Conservation (phyloP, 2,888 invertebrate species). For the Cerceris rybyensis region DNA sequence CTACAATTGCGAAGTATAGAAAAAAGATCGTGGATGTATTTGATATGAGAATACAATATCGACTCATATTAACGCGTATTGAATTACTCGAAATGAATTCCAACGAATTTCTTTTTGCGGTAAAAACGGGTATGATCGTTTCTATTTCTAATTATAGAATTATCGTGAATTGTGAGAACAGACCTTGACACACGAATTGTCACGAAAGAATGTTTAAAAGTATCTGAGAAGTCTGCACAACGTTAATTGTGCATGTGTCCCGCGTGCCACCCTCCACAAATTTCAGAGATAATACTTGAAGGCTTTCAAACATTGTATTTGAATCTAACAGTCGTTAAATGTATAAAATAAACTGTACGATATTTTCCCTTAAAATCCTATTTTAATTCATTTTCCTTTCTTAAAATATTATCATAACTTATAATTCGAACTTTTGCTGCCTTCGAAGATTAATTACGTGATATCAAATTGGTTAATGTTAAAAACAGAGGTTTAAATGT, state of each 20-base stretch:
- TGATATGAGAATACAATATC: too few relatives aligned
- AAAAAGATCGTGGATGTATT: too few relatives aligned
- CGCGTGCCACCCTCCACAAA: constrained; percentile 21
- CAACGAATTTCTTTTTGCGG: neutral
- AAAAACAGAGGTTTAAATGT: too few relatives aligned
- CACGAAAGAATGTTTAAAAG: too few relatives aligned
- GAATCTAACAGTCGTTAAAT: constrained; percentile 49
- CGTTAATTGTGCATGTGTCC: constrained; percentile 22
- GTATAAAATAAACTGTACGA: constrained; percentile 64
- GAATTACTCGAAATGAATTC: too few relatives aligned
- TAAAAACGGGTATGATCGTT: neutral
- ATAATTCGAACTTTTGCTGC: too few relatives aligned
- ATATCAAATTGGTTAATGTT: too few relatives aligned
- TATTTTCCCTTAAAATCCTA: constrained; percentile 59
- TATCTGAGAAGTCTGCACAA: constrained; percentile 8
- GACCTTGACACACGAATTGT: too few relatives aligned
- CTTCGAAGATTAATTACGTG: too few relatives aligned
- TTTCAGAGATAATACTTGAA: constrained; percentile 20
- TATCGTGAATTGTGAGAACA: too few relatives aligned
- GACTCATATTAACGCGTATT: too few relatives aligned
- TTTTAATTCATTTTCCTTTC: constrained; percentile 1
- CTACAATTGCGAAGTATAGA: too few relatives aligned
- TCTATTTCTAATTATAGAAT: neutral
- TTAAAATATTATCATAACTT: neutral
- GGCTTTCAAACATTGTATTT: constrained; percentile 44